Percentiles rank a stretch among this genome's conserved stretches.
Evolutionary conservation across 2,113 vertebrate genomes (phyloP).

Genomic region (Campylomormyrus tamandua): DNA sequence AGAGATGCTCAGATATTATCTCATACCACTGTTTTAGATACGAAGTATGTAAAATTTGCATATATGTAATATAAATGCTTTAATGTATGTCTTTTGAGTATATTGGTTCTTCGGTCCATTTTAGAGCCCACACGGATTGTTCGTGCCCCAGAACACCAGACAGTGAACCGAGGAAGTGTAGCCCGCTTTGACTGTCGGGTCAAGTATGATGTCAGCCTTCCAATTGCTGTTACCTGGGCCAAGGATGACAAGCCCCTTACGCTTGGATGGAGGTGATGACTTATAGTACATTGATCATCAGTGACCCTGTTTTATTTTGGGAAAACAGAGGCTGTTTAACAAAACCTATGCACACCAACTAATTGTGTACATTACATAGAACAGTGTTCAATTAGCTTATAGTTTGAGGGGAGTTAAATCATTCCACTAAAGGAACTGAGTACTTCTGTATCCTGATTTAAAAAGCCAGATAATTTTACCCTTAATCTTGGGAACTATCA

Average conservation of each 20-base stretch:
- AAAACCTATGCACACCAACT: not conserved
- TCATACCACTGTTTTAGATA: not conserved
- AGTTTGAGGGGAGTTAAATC: not conserved
- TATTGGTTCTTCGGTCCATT: not conserved
- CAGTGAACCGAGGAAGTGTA: slow-evolving; percentile 61
- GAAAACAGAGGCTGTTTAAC: not conserved
- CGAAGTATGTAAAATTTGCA: too few species aligned
- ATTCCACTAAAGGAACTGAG: not conserved
- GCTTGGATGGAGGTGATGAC: slow-evolving; percentile 67
- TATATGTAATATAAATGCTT: not conserved
- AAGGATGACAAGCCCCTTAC: slow-evolving; percentile 75
- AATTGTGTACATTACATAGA: not conserved
- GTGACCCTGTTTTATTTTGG: not conserved
- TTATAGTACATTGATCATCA: not conserved
- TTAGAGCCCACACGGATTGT: slow-evolving; percentile 83
- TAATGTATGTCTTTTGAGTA: not conserved
- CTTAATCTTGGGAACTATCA: not conserved
- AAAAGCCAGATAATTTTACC: not conserved
- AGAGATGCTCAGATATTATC: not conserved
- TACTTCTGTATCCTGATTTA: not conserved
- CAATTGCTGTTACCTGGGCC: slow-evolving; percentile 70
- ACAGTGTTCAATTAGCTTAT: not conserved
- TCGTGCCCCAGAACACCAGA: slow-evolving; percentile 69
- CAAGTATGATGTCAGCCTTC: slow-evolving; percentile 72
- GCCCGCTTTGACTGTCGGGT: slow-evolving; percentile 75